phyloP scores from a whole-genome alignment of 2,888 invertebrate genomes.

The Nineta flava region DNA sequence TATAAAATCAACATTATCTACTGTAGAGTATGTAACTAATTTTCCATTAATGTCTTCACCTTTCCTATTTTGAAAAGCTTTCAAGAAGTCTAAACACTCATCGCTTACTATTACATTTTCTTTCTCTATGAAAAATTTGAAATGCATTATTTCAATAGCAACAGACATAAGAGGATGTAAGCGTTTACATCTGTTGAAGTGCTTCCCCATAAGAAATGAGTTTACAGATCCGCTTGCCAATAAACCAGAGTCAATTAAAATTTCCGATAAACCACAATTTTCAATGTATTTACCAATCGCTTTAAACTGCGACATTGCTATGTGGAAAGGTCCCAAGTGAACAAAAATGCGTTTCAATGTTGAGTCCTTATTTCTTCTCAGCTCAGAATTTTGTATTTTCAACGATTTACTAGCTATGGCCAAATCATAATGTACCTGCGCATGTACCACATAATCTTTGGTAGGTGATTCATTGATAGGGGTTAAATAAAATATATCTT shows the following conservation, averaged over 20 bases:
- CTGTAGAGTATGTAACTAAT: conserved; percentile 11
- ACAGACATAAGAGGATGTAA: conserved; percentile 8
- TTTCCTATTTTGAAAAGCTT: conserved; percentile 11
- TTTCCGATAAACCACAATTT: conserved; percentile 6
- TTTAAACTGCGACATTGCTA: conserved; percentile 10
- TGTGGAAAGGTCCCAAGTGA: background rate
- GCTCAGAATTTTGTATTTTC: conserved; percentile 7
- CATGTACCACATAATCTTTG: conserved; percentile 9
- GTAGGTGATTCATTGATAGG: conserved; percentile 12
- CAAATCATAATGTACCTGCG: conserved; percentile 12
- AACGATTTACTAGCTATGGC: conserved; percentile 10
- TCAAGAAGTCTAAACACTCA: conserved; percentile 4
- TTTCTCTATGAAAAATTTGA: conserved; percentile 1
- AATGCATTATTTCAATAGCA: conserved; percentile 7
- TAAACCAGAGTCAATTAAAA: conserved; percentile 7
- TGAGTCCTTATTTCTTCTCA: background rate
- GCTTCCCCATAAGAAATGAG: conserved; percentile 5
- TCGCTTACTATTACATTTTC: conserved; percentile 5
- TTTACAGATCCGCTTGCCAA: conserved; percentile 8
- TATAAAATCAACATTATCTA: conserved; percentile 9
- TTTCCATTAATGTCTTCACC: conserved; percentile 9
- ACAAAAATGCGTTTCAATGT: background rate
- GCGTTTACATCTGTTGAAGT: conserved; percentile 8
- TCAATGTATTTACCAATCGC: conserved; percentile 11
- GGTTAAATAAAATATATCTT: conserved; percentile 10